Percentiles rank a stretch among this genome's conserved stretches.
phyloP scores from a whole-genome alignment of 2,113 vertebrate genomes.

The Pterocles burchelli region DNA sequence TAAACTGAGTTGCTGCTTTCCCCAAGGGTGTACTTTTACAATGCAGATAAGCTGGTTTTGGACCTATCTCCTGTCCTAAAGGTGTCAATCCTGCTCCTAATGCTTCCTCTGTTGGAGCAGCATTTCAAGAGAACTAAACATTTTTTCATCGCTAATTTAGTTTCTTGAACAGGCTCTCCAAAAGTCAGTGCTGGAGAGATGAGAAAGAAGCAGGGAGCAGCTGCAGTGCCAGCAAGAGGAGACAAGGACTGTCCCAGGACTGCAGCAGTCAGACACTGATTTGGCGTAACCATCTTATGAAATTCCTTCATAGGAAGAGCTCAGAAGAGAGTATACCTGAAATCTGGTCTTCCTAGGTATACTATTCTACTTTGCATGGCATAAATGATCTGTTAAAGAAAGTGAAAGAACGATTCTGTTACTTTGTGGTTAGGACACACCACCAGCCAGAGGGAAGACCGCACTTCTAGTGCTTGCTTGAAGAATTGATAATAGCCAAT shows the following conservation, averaged over 20 bases:
- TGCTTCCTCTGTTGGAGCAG: neutral
- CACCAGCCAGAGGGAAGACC: neutral
- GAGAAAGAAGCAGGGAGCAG: neutral
- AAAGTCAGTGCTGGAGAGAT: neutral
- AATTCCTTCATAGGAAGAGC: neutral
- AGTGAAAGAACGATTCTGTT: neutral
- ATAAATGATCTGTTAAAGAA: neutral
- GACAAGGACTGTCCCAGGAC: neutral
- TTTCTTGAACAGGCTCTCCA: neutral
- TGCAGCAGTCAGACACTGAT: neutral
- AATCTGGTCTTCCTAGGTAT: neutral
- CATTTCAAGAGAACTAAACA: neutral
- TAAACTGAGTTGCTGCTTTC: neutral
- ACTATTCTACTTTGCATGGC: neutral
- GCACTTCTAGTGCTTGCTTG: neutral
- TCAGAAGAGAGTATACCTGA: neutral
- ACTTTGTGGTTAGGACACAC: neutral
- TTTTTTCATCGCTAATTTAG: neutral
- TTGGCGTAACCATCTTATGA: neutral
- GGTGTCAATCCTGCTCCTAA: neutral
- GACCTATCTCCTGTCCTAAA: neutral
- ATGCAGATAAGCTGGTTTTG: neutral
- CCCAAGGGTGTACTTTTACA: neutral
- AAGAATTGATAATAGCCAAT: neutral
- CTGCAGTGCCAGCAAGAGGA: neutral